Base-by-base conservation (phyloP, 2,888 invertebrate genomes). In the Sympetrum striolatum region DNA sequence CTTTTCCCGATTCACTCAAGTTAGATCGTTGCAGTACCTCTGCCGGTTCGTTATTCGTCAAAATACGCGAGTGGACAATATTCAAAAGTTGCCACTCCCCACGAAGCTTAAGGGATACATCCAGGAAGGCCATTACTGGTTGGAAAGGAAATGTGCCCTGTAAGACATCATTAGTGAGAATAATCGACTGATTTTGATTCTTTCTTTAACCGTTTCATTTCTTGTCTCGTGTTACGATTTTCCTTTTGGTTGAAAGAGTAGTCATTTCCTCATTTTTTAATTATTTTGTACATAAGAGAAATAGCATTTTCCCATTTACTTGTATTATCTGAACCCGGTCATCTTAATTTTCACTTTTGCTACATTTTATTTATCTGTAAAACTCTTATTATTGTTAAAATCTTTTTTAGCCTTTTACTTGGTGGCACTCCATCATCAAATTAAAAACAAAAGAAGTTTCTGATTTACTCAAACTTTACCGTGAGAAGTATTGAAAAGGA, bases 21-120 rank as follows among this genome's bases (percentile, higher is more conserved):
- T 96, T 91, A 95, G 96, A 91, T 96, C 96, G 73, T 94, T 97
- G 92, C 96, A 97, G 93, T 96, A 96, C 94, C 94, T 97, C 90
- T 96, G 97, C 92, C 95, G 97, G 81, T 96, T 97, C 93, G 96
- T 96, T 44, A 96, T 97, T 92, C 95, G 97, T 92, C 96, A 96
- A 92, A 95, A 95, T 92, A 96, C 96, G 60, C 95, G 96, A 92
- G 94, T 95, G 91, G 96, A 96, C 92, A 96, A 97, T 93, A 96
- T 97, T 92, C 95, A 96, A 91, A 95, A 95, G 92, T 94, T 97
- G 93, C 96, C 96, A 91, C 95, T 97, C 91, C 95, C 95, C 92
- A 96, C 96, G 91, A 94, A 94, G 91, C 93, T 96, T 92, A 94
- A 95, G 92, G 94, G 94, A 91, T 96, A 95, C 94, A 94, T 96